These are phyloP conservation scores for Turdus rufiventris DNA, from an alignment of 2,113 vertebrate genomes.

Conservation along the genomic window DNA sequence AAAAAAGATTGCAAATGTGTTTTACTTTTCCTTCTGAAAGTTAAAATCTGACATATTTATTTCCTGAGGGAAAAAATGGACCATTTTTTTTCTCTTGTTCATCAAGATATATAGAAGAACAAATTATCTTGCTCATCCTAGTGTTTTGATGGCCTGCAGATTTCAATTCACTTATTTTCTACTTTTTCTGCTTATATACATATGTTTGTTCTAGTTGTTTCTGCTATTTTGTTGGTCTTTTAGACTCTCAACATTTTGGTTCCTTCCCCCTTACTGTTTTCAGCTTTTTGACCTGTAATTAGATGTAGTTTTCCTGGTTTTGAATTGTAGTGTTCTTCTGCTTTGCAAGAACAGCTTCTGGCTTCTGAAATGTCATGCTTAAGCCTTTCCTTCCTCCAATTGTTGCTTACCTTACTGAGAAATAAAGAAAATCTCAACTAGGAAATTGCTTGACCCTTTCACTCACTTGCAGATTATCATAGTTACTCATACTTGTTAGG, in stretches of 20 bases:
- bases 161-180: background rate
- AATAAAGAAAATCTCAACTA: background rate
- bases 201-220: background rate
- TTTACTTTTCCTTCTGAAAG: background rate
- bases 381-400: slow-evolving; percentile 61
- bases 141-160: background rate
- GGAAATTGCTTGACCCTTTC: background rate
- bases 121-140: background rate
- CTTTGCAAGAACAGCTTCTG: slow-evolving; percentile 9
- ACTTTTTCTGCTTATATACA: background rate
- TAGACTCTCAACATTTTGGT: background rate
- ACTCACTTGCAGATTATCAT: background rate
- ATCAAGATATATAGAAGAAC: too few relatives aligned
- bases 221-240: background rate
- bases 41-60: background rate
- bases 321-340: background rate
- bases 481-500: background rate
- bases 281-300: background rate
- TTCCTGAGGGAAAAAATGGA: background rate
- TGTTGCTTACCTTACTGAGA: slow-evolving; percentile 21
- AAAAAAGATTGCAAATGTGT: background rate
- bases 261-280: background rate
- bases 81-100: background rate
- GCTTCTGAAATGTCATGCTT: background rate
- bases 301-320: background rate